Conservation (phyloP, 2,888 invertebrate genomes). For the Hesperia comma region DNA sequence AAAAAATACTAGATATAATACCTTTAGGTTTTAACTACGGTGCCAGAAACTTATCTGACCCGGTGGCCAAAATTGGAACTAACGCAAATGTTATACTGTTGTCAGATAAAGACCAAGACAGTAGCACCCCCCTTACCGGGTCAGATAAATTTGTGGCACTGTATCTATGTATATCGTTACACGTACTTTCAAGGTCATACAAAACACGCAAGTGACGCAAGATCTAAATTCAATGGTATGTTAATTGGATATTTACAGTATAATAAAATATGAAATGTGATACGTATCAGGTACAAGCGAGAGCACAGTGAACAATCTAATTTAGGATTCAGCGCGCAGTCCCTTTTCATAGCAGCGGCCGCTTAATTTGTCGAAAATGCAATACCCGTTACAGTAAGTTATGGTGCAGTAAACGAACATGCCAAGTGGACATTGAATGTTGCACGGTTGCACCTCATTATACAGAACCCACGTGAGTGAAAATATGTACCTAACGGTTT, state of each 20-base stretch:
- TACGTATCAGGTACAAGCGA: conserved; percentile 8
- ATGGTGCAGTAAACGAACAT: conserved; percentile 21
- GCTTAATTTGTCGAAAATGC: conserved; percentile 32
- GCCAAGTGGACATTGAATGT: conserved; percentile 26
- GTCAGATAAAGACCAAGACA: too few species aligned
- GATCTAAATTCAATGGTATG: too few species aligned
- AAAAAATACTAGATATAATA: too few species aligned
- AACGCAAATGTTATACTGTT: too few species aligned
- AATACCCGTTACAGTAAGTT: conserved; percentile 24
- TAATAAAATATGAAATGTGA: background rate
- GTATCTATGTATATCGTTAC: too few species aligned
- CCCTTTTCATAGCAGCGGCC: conserved; percentile 15
- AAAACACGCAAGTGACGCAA: too few species aligned
- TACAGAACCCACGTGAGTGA: conserved; percentile 6
- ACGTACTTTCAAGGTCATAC: too few species aligned
- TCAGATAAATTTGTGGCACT: too few species aligned
- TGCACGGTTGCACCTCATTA: conserved; percentile 31
- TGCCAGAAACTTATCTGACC: too few species aligned
- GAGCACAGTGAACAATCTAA: background rate
- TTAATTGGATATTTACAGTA: conserved; percentile 10
- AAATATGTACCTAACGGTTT: conserved; percentile 32
- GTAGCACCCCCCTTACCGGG: too few species aligned
- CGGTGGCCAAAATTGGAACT: too few species aligned
- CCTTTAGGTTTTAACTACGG: too few species aligned
- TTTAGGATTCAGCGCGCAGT: conserved; percentile 16